Evolutionary conservation across 2,113 vertebrate species (phyloP), one percentile per base, ranked within the genome.

Genomic region (Grammomys surdaster): DNA sequence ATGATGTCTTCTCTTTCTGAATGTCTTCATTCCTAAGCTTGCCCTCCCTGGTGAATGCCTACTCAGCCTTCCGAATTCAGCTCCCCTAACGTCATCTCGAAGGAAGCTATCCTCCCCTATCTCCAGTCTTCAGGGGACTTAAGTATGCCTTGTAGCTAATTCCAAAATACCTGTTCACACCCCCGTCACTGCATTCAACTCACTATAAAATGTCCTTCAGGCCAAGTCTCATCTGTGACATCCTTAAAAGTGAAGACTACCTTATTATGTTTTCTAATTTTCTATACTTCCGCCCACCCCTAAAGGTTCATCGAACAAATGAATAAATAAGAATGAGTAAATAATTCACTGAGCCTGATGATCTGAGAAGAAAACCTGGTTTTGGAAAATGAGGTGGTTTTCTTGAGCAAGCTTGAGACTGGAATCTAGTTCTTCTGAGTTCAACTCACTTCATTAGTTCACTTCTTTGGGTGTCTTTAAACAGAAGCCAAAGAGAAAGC

Each of bases 41-140:
- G 12, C n/a, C 92, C 51, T 95, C 46, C 51, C 48, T 51, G 24
- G 40, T n/a, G 85, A 88, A 91, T 86, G 31, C 60, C 85, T 96
- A 89, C 28, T 85, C 67, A 95, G 24, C 72, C 70, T 86, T 93
- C 73, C 10, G 10, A 43, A 91, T 73, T 88, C 67, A 92, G 65
- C 28, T 70, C 20, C 81, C 10, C 69, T 70, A 86, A 46, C 76
- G 91, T 51, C 43, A 90, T 70, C 82, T 91, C 81, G 77, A 77
- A 88, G 72, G 86, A 96, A 92, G 94, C 1, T 7, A 16, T 28
- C n/a, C 93, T 73, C 19, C 60, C 51, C 56, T 26, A 54, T 84
- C 48, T 76, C 70, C 76, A 92, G 63, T 80, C 70, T 88, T 78
- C 56, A 93, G 19, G 40, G 22, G 48, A 89, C 40, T 77, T 91